Percentiles rank a stretch among this genome's conserved stretches.
These are phyloP conservation scores for Amiota mariae DNA, from an alignment of 2,888 invertebrate species.

Conservation along the genomic window DNA sequence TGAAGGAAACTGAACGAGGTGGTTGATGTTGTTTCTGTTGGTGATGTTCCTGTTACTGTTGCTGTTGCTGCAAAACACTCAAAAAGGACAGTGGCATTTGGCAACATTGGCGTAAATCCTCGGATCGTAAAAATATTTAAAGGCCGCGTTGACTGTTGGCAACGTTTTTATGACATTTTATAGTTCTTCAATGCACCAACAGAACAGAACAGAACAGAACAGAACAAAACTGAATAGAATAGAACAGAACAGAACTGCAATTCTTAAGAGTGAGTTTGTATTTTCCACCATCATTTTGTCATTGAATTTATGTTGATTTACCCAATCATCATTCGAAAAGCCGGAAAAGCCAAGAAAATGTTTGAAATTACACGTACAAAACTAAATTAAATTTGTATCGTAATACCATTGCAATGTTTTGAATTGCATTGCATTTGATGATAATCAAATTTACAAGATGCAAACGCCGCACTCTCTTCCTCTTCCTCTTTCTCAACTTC, in stretches of 20 bases:
- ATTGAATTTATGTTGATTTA: conserved; percentile 34
- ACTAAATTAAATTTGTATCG: neutral
- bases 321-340: neutral
- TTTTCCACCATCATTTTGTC: conserved; percentile 38
- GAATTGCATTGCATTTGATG: neutral
- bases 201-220: neutral
- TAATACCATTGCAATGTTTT: neutral
- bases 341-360: neutral
- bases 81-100: conserved; percentile 27
- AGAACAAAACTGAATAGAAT: neutral
- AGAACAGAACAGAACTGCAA: neutral
- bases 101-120: conserved; percentile 54
- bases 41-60: neutral
- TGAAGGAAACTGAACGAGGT: neutral
- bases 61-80: neutral
- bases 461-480: too few relatives aligned
- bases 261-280: neutral
- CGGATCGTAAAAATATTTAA: conserved; percentile 65
- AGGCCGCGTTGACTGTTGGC: conserved; percentile 54
- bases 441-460: neutral
- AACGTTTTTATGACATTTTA: conserved; percentile 56
- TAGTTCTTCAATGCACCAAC: neutral
- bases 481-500: neutral
- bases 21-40: neutral
- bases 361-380: neutral